phyloP scores from a whole-genome alignment of 92 coral and sea anemone species.

The Montipora capitata region DNA sequence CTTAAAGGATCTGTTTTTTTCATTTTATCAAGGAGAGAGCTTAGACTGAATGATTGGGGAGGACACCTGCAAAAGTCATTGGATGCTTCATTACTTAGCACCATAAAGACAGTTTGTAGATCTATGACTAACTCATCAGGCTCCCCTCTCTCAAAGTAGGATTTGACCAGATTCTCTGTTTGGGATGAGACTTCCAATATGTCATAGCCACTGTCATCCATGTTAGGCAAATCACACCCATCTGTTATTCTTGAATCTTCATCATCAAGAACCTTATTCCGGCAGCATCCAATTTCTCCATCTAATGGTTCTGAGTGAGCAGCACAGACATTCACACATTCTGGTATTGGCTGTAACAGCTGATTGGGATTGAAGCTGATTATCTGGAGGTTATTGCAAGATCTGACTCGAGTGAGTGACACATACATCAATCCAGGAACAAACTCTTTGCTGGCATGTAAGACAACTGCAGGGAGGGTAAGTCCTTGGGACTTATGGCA shows the following conservation, averaged over 20 bases:
- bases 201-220: constrained; percentile 27
- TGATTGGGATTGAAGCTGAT: constrained; percentile 17
- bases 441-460: constrained; percentile 66
- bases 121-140: constrained; percentile 53
- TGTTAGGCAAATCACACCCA: constrained; percentile 1
- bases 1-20: background rate
- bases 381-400: constrained; percentile 5
- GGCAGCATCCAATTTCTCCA: constrained; percentile 33
- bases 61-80: constrained; percentile 43
- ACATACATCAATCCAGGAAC: constrained; percentile 64
- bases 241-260: constrained; percentile 5
- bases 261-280: constrained; percentile 15
- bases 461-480: constrained; percentile 47
- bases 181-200: background rate
- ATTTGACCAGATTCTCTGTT: constrained; percentile 31
- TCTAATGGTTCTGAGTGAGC: background rate
- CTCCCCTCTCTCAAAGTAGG: constrained; percentile 69
- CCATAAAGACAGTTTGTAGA: constrained; percentile 54
- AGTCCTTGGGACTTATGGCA: constrained; percentile 67
- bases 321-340: constrained; percentile 38
- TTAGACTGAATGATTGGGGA: constrained; percentile 37
- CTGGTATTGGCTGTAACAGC: constrained; percentile 45
- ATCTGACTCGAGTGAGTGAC: constrained; percentile 33
- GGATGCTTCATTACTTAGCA: constrained; percentile 41
- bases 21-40: constrained; percentile 5